phyloP scores from a whole-genome alignment of 2,797 vertebrate genomes.

The Columba guinea region DNA sequence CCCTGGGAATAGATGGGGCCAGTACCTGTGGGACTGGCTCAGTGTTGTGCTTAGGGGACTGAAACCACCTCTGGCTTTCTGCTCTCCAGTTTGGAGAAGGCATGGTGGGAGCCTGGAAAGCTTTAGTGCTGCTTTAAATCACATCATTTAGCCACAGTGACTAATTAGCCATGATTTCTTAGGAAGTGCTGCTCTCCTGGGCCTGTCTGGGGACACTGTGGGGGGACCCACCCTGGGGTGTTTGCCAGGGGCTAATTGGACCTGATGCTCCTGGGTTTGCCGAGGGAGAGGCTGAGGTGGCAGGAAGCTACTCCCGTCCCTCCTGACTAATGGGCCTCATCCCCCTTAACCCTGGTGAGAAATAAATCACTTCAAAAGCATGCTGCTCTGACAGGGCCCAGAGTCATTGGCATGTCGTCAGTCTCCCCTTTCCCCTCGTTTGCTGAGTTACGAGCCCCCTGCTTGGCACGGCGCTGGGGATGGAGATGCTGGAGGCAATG shows the following conservation, averaged over 20 bases:
- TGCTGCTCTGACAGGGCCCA: background rate
- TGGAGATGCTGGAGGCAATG: background rate
- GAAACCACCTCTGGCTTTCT: background rate
- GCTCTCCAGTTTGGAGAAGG: background rate
- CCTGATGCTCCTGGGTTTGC: background rate
- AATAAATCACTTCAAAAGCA: conserved; percentile 7
- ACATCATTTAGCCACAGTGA: background rate
- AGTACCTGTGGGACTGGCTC: background rate
- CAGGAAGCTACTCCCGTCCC: conserved; percentile 11
- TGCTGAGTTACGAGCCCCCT: background rate
- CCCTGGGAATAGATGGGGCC: too few species aligned
- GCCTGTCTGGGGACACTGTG: background rate
- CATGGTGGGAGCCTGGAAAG: background rate
- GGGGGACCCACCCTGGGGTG: background rate
- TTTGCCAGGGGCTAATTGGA: conserved; percentile 33
- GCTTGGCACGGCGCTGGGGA: background rate
- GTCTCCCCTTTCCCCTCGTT: background rate
- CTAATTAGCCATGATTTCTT: background rate
- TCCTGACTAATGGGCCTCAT: background rate
- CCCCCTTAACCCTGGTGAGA: background rate
- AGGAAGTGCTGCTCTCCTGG: conserved; percentile 21
- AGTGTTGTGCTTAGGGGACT: background rate
- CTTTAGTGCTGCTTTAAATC: background rate
- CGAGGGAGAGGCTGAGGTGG: background rate
- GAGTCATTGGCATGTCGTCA: background rate